These are phyloP conservation scores for Alca torda DNA, from an alignment of 2,797 vertebrate species.

Conservation along the genomic window DNA sequence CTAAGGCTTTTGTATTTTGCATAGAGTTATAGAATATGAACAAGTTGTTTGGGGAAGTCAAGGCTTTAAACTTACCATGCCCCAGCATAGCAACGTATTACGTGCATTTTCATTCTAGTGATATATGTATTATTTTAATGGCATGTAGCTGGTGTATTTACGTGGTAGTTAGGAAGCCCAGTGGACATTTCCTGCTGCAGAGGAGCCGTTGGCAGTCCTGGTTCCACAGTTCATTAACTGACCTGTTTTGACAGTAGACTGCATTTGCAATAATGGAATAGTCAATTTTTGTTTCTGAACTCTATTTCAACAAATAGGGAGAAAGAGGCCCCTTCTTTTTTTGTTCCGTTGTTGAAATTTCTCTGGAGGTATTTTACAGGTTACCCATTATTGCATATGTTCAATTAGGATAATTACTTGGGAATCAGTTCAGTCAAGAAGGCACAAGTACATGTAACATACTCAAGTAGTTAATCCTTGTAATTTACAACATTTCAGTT, in stretches of 20 bases:
- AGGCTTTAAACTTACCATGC: background rate
- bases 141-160: constrained; percentile 2
- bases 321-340: background rate
- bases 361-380: background rate
- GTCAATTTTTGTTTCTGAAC: background rate
- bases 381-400: background rate
- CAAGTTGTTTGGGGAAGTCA: background rate
- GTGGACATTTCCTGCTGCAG: constrained; percentile 48
- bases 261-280: constrained; percentile 1
- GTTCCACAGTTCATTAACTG: background rate
- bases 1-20: constrained; percentile 55
- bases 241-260: constrained; percentile 2
- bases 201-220: constrained; percentile 40
- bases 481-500: constrained; percentile 50
- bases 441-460: background rate
- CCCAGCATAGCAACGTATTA: background rate
- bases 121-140: background rate
- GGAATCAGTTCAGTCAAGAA: background rate
- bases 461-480: constrained; percentile 21
- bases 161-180: constrained; percentile 6
- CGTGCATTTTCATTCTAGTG: background rate
- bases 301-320: background rate
- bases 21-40: constrained; percentile 33
- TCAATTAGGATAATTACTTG: constrained; percentile 1
- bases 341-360: background rate